phyloP scores from a whole-genome alignment of 2,888 invertebrate genomes.

The Oligia latruncula region DNA sequence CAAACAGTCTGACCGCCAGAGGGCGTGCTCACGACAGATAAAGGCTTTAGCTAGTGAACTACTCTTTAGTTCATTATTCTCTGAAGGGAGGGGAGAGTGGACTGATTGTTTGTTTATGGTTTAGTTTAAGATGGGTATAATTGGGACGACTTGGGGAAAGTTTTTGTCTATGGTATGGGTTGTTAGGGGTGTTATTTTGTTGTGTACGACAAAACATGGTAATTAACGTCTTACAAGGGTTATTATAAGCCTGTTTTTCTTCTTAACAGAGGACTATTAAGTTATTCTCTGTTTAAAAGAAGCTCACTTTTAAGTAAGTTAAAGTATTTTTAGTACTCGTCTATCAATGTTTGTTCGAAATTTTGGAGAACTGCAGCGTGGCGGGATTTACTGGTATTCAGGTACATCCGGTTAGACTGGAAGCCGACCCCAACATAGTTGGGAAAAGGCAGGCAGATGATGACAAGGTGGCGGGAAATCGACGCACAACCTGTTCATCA shows the following conservation, averaged over 20 bases:
- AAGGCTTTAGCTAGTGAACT: conserved; percentile 61
- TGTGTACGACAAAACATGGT: neutral
- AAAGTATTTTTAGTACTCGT: neutral
- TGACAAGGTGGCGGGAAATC: no score
- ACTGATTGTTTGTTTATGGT: conserved; percentile 64
- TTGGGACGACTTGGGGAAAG: conserved; percentile 22
- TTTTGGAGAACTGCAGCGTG: neutral
- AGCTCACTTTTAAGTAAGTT: neutral
- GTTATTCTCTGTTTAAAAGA: neutral
- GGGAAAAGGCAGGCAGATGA: no score
- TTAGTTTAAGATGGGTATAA: conserved; percentile 33
- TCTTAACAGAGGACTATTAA: neutral
- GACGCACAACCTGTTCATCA: no score
- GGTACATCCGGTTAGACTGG: no score
- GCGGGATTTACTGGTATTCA: no score
- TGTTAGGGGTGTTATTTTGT: neutral
- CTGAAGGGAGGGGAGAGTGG: conserved; percentile 44
- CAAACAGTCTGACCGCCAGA: conserved; percentile 54
- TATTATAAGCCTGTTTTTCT: neutral
- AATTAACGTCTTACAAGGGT: neutral
- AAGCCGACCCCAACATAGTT: no score
- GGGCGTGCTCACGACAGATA: conserved; percentile 62
- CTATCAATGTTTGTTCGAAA: neutral
- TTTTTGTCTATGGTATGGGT: conserved; percentile 7
- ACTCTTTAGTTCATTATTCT: conserved; percentile 62